Percentiles rank a stretch among this genome's conserved stretches.
Conservation (phyloP, 64 coral and sea anemone species). For the Stylophora pistillata region DNA sequence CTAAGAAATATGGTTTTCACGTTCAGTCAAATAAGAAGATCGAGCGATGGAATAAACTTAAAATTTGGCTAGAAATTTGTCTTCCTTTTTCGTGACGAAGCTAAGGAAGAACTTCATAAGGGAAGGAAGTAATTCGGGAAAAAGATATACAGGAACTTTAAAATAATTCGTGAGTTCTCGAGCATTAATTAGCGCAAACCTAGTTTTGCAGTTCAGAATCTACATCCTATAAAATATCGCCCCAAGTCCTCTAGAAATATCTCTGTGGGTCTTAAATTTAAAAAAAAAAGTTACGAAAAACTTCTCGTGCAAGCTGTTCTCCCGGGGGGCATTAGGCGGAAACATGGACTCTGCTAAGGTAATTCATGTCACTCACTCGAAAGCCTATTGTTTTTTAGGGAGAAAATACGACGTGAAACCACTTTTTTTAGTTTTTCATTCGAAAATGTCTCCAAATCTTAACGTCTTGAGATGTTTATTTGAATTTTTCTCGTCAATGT, state of each 20-base stretch:
- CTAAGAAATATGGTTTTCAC: neutral
- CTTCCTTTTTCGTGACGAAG: slow-evolving; percentile 18
- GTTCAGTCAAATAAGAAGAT: neutral
- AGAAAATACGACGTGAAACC: neutral
- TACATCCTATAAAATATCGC: neutral
- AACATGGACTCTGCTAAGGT: neutral
- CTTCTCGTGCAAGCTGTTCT: neutral
- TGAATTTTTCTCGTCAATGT: neutral
- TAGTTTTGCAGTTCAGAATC: neutral
- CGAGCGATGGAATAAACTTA: neutral
- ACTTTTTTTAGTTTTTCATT: neutral
- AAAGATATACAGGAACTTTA: slow-evolving; percentile 32
- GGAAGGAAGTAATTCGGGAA: neutral
- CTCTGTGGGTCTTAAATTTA: neutral
- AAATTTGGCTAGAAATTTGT: neutral
- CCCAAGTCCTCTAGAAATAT: neutral
- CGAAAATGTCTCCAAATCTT: neutral
- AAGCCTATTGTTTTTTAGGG: neutral
- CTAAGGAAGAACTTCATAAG: slow-evolving; percentile 9
- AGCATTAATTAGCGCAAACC: neutral
- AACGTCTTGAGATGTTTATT: neutral
- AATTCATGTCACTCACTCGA: neutral
- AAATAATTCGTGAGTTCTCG: neutral
- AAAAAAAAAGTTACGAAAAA: neutral
- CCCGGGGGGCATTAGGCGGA: neutral